phyloP scores from a whole-genome alignment of 30 jellyfish, hydroid and myxozoan genomes.

The Pseudorhiza aurosa region DNA sequence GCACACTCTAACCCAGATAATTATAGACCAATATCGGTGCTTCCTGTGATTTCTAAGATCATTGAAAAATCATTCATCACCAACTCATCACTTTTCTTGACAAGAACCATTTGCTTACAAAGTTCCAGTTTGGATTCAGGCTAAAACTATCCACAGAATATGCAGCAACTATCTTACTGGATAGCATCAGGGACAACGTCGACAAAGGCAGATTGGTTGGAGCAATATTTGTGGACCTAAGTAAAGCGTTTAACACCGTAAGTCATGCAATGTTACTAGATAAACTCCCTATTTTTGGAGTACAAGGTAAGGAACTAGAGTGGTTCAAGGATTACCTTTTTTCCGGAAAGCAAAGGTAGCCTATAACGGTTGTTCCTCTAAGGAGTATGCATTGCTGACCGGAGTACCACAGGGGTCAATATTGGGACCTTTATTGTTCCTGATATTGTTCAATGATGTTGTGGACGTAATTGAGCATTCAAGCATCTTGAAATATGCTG shows the following conservation, averaged over 20 bases:
- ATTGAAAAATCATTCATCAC: slow-evolving; percentile 60
- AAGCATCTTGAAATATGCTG: slow-evolving; percentile 60
- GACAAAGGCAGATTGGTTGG: slow-evolving; percentile 77
- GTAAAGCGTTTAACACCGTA: slow-evolving; percentile 68
- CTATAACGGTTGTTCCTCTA: slow-evolving; percentile 41
- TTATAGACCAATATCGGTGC: slow-evolving; percentile 80
- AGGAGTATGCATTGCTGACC: slow-evolving; percentile 29
- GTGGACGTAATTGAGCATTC: slow-evolving; percentile 46
- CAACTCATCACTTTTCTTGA: slow-evolving; percentile 75
- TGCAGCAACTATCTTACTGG: slow-evolving; percentile 75
- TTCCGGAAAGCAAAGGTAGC: slow-evolving; percentile 49
- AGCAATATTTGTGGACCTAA: slow-evolving; percentile 72
- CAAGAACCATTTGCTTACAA: slow-evolving; percentile 60
- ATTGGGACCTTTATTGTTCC: slow-evolving; percentile 51
- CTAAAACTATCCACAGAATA: slow-evolving; percentile 60
- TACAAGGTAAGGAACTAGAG: slow-evolving; percentile 43
- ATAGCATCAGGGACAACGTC: slow-evolving; percentile 60
- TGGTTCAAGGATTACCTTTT: slow-evolving; percentile 70
- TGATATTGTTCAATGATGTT: slow-evolving; percentile 15
- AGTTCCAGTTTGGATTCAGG: slow-evolving; percentile 68
- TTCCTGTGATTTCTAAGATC: slow-evolving; percentile 54
- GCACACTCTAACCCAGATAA: slow-evolving; percentile 46
- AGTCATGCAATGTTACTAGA: slow-evolving; percentile 51
- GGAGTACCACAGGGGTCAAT: slow-evolving; percentile 68
- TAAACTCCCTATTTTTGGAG: slow-evolving; percentile 52